Conservation (phyloP, 2,113 vertebrate species). For the Vulpes vulpes region DNA sequence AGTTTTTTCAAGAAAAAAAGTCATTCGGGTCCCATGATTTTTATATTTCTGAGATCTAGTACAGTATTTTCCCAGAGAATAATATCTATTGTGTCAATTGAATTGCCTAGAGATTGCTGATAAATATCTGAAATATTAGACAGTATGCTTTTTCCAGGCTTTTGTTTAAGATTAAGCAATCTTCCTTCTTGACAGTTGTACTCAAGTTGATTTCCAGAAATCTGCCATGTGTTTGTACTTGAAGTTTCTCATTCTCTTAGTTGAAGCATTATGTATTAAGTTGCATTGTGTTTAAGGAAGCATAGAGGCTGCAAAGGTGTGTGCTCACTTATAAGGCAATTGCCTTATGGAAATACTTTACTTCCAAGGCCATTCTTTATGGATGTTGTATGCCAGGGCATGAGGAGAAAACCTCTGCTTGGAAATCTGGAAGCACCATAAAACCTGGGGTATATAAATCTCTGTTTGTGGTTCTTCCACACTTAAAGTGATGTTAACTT, state of each 20-base stretch:
- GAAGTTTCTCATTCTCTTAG: neutral
- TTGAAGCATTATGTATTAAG: slow-evolving; percentile 6
- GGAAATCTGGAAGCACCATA: neutral
- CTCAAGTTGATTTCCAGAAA: neutral
- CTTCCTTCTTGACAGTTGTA: neutral
- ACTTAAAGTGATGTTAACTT: neutral
- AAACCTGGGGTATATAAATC: neutral
- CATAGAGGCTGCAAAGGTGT: neutral
- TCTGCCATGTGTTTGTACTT: neutral
- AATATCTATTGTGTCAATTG: neutral
- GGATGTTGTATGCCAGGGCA: neutral
- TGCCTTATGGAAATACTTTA: neutral
- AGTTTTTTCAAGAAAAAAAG: neutral
- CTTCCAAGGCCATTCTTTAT: neutral
- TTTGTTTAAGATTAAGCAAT: slow-evolving; percentile 45
- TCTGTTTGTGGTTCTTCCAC: neutral
- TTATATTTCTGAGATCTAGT: neutral
- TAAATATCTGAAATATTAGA: slow-evolving; percentile 48
- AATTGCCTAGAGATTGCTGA: neutral
- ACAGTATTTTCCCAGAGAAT: neutral
- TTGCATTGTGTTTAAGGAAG: neutral
- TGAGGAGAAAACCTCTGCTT: neutral
- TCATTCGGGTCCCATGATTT: neutral
- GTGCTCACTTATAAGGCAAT: neutral
- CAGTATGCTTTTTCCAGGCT: neutral